These are phyloP conservation scores for Elephas maximus DNA, from an alignment of 2,113 vertebrate species.

Conservation along the genomic window DNA sequence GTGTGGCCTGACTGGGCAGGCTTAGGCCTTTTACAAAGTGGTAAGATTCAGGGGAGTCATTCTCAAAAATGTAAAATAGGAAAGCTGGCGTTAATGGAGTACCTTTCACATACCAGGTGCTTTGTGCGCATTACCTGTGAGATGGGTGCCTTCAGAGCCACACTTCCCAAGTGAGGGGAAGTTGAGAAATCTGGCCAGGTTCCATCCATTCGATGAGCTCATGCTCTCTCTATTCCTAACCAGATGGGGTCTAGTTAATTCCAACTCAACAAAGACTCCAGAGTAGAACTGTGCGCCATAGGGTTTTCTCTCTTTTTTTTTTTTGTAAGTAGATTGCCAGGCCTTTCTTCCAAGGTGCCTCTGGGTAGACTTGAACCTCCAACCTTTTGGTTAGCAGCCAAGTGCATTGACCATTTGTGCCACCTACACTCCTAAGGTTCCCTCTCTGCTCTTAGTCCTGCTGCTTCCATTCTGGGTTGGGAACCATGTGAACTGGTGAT, in stretches of 20 bases:
- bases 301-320: neutral
- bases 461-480: neutral
- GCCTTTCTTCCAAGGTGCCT: neutral
- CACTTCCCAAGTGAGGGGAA: neutral
- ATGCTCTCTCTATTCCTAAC: neutral
- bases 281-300: neutral
- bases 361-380: neutral
- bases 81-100: neutral
- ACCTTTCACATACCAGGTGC: fast-evolving
- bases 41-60: neutral
- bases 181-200: neutral
- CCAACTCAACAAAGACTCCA: neutral
- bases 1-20: too few species aligned
- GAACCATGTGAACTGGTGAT: fast-evolving
- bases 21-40: neutral
- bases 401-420: neutral
- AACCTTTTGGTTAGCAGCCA: neutral
- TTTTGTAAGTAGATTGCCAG: neutral
- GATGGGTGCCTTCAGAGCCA: neutral
- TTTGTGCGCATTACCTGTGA: too few species aligned
- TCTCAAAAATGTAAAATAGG: neutral
- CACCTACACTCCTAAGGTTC: neutral
- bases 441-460: neutral
- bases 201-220: fast-evolving
- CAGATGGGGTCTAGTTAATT: neutral